Conservation (phyloP, 1,140 invertebrate species). For the Phthorimaea operculella region DNA sequence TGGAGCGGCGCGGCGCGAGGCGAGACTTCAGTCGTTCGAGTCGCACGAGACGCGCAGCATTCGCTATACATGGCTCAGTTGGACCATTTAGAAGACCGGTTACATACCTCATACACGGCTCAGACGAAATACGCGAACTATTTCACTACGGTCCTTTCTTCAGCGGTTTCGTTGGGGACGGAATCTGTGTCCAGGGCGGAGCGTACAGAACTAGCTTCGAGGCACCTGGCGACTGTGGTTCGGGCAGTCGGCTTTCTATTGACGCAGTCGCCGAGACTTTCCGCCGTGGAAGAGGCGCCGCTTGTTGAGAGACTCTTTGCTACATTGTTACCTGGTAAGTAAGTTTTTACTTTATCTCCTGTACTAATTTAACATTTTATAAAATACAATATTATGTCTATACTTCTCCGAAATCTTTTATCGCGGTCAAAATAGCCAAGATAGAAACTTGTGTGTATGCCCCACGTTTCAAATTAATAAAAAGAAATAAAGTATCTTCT, state of each 20-base stretch:
- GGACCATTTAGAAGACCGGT: constrained; percentile 60
- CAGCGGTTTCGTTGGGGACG: constrained; percentile 31
- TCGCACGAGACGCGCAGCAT: constrained; percentile 32
- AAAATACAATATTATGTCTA: too few relatives aligned
- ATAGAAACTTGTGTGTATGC: too few relatives aligned
- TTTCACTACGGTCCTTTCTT: constrained; percentile 46
- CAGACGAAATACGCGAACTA: constrained; percentile 32
- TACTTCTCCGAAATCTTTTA: too few relatives aligned
- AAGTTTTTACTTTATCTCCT: too few relatives aligned
- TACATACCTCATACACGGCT: constrained; percentile 25
- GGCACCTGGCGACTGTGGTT: constrained; percentile 25
- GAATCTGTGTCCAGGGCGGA: constrained; percentile 12
- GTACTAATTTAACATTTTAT: too few relatives aligned
- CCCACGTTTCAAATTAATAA: too few relatives aligned
- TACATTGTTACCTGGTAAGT: not conserved
- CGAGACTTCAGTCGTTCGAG: constrained; percentile 10
- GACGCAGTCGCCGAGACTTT: constrained; percentile 24
- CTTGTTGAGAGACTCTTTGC: constrained; percentile 21
- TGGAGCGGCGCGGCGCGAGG: constrained; percentile 6
- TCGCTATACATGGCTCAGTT: constrained; percentile 69
- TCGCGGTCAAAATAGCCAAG: too few relatives aligned
- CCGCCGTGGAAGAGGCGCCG: constrained; percentile 21
- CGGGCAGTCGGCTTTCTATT: constrained; percentile 40
- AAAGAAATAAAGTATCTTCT: too few relatives aligned
- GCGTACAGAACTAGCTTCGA: constrained; percentile 31